A percentile compares a stretch with the other conserved stretches of the same genome.
phyloP scores from a whole-genome alignment of 92 coral and sea anemone species.

The Parazoanthus swiftii region DNA sequence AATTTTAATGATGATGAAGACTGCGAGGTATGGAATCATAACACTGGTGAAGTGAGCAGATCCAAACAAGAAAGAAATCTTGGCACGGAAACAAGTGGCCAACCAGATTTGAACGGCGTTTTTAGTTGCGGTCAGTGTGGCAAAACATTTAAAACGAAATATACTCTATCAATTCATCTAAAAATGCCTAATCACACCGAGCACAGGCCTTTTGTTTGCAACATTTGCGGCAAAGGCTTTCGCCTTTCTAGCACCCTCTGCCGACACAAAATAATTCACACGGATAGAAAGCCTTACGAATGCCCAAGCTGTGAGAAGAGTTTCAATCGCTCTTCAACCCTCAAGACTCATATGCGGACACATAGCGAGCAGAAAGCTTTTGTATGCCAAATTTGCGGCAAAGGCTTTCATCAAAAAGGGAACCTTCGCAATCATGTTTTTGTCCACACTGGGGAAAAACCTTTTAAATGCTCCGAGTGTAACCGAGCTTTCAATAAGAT shows the following conservation, averaged over 20 bases:
- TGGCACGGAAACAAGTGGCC: conserved; percentile 49
- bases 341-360: conserved; percentile 94
- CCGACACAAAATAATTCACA: conserved; percentile 97
- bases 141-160: conserved; percentile 91
- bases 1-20: background rate
- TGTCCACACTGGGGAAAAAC: conserved; percentile 98
- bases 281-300: conserved; percentile 93
- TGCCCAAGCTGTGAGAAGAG: conserved; percentile 82
- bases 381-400: conserved; percentile 90
- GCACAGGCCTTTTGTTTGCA: conserved; percentile 94
- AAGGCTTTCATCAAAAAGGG: conserved; percentile 99
- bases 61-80: conserved; percentile 37
- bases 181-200: conserved; percentile 98
- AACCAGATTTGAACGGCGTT: conserved; percentile 55
- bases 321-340: conserved; percentile 94
- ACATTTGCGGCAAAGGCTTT: conserved; percentile 97
- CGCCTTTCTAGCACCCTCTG: conserved; percentile 97
- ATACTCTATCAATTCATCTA: conserved; percentile 91
- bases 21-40: background rate
- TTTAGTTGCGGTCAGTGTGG: conserved; percentile 96
- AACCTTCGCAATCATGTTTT: conserved; percentile 93
- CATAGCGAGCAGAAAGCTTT: conserved; percentile 93
- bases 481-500: conserved; percentile 96
- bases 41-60: conserved; percentile 30
- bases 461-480: conserved; percentile 88